Conservation (phyloP, 2,113 vertebrate genomes). For the Seriola dumerili region DNA sequence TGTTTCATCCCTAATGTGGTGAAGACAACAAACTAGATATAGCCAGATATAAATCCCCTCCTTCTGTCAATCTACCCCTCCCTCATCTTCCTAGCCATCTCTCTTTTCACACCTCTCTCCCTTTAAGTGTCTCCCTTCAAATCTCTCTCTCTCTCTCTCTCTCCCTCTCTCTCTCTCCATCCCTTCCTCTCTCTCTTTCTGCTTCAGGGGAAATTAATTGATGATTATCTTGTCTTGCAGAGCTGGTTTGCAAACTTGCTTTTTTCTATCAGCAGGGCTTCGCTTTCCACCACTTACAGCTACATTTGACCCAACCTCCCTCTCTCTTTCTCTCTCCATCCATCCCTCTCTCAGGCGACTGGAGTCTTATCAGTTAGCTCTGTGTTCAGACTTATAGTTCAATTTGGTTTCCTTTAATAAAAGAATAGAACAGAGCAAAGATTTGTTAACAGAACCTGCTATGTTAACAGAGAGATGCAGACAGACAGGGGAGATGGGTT, state of each 20-base stretch:
- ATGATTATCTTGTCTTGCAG: constrained; percentile 71
- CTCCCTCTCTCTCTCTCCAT: constrained; percentile 1
- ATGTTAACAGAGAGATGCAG: constrained; percentile 30
- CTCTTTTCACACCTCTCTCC: constrained; percentile 5
- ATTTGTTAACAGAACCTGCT: constrained; percentile 41
- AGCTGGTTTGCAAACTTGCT: constrained; percentile 66
- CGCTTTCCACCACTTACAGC: constrained; percentile 59
- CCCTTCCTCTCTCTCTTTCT: constrained; percentile 15
- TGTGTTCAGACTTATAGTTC: constrained; percentile 58
- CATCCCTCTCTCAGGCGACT: constrained; percentile 26
- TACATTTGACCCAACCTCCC: constrained; percentile 55
- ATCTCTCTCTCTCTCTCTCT: neutral
- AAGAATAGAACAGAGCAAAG: constrained; percentile 44
- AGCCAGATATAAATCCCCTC: constrained; percentile 14
- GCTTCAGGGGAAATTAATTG: constrained; percentile 74
- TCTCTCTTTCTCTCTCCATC: neutral
- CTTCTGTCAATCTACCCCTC: constrained; percentile 10
- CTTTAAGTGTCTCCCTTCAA: constrained; percentile 10
- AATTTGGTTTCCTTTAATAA: constrained; percentile 61
- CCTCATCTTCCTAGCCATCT: constrained; percentile 4
- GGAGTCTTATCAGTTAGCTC: constrained; percentile 55
- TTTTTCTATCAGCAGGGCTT: constrained; percentile 55
- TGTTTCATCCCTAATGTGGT: neutral
- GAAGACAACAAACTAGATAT: constrained; percentile 12
- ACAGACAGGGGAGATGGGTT: constrained; percentile 18